Evolutionary conservation across 2,113 vertebrate species (phyloP), one percentile per base, ranked within the genome.

Genomic region (Dicerorhinus sumatrensis): DNA sequence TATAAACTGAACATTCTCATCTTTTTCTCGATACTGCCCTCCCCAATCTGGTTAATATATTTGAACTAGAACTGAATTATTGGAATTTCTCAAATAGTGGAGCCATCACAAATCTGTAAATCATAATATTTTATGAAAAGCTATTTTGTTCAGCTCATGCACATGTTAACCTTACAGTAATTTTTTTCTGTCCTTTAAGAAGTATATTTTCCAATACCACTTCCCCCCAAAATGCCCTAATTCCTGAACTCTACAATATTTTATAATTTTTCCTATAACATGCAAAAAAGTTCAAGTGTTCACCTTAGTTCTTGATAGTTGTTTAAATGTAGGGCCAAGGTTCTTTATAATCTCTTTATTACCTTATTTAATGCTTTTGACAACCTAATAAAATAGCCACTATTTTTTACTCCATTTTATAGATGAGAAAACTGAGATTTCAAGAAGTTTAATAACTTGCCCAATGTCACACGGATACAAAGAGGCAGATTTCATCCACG

Each of bases 81-180:
- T 89, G 11, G 39, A 76, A 36, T 82, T 88, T 94, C 25, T 97
- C 72, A 96, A 69, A 13, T 70, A 87, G 89, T 33, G 23, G 1
- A 90, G 12, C 46, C 27, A 76, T 39, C 70, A 60, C 0, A 54
- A 89, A 58, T 33, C 6, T 42, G 2, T n/a, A 97, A 75, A 70
- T 72, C 25, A 72, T 58, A 54, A 42, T 51, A 86, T 48, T 80
- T 51, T 84, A 54, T 75, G 18, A 95, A 76, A 8, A 96, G 5
- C 25, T 75, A 11, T 80, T 96, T 92, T 81, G 21, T 96, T 96
- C 20, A 62, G 16, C 2, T 90, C 33, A 86, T 72, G 3, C 3
- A n/a, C 31, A 29, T 81, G 0, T 56, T 67, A 91, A 90, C 88
- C 5, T 80, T 63, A 77, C 3, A 86, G 4, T 58, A 70, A 60